These are phyloP conservation scores for Anas georgica DNA, from an alignment of 2,797 vertebrate genomes.

Conservation along the genomic window DNA sequence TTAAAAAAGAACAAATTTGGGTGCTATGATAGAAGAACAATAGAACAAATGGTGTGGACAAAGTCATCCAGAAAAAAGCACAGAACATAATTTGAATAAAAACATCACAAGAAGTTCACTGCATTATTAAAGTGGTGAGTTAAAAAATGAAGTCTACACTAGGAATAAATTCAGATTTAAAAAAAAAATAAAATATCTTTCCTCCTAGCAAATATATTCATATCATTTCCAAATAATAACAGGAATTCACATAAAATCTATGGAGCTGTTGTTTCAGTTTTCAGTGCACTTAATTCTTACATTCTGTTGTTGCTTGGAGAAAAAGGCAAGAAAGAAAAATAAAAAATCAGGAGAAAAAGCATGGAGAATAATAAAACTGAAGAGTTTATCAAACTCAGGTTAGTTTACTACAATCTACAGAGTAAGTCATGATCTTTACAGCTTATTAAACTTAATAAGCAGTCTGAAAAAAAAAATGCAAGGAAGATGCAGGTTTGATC, in stretches of 20 bases:
- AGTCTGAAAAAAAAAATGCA: neutral
- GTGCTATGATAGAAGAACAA: neutral
- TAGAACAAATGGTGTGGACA: neutral
- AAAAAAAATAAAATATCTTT: neutral
- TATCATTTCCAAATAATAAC: neutral
- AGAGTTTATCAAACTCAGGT: neutral
- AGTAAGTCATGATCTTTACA: neutral
- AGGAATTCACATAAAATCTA: neutral
- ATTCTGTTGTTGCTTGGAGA: neutral
- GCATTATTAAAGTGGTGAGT: neutral
- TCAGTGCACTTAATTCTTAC: neutral
- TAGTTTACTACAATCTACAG: neutral
- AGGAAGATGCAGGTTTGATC: neutral
- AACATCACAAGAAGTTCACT: neutral
- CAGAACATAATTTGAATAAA: neutral
- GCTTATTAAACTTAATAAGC: neutral
- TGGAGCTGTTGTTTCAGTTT: neutral
- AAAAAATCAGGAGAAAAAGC: neutral
- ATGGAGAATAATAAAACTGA: neutral
- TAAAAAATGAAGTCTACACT: neutral
- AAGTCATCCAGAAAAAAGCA: neutral
- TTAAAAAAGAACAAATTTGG: neutral
- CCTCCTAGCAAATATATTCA: neutral
- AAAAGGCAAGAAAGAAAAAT: neutral
- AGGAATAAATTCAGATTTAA: neutral